phyloP scores from a whole-genome alignment of 2,888 invertebrate species.

The Venusia cambrica region DNA sequence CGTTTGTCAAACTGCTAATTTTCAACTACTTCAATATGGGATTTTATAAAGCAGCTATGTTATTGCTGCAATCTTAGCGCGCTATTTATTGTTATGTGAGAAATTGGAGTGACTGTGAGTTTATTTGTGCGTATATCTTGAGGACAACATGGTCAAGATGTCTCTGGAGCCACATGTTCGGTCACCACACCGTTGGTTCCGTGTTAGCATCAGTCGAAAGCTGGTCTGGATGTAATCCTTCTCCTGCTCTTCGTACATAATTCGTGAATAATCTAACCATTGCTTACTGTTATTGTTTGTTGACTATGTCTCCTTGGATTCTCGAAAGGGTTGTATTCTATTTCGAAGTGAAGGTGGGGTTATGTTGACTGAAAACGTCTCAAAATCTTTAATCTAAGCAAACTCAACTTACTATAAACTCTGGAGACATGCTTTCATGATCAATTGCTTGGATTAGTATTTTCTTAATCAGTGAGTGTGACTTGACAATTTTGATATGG shows the following conservation, averaged over 20 bases:
- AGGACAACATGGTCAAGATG: conserved; percentile 64
- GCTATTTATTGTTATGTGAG: conserved; percentile 42
- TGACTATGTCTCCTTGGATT: conserved; percentile 24
- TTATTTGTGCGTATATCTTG: conserved; percentile 45
- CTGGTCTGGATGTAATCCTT: conserved; percentile 42
- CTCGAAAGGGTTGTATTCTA: conserved; percentile 41
- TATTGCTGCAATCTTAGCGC: conserved; percentile 34
- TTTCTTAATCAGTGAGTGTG: too few species aligned
- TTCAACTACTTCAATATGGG: conserved; percentile 50
- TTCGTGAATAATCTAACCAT: conserved; percentile 9
- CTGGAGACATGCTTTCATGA: conserved; percentile 2
- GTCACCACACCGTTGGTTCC: conserved; percentile 48
- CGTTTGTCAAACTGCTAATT: conserved; percentile 73
- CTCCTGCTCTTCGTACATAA: conserved; percentile 25
- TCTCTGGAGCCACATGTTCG: conserved; percentile 74
- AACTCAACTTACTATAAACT: not conserved
- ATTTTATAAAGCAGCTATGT: conserved; percentile 50
- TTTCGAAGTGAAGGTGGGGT: conserved; percentile 63
- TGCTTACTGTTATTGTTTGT: conserved; percentile 27
- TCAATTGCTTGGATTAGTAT: too few species aligned
- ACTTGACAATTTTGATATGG: conserved; percentile 34
- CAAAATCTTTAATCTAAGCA: not conserved
- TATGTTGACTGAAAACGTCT: conserved; percentile 42
- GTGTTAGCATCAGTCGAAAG: conserved; percentile 40
- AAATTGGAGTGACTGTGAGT: conserved; percentile 45